Evolutionary conservation across 2,113 vertebrate species (phyloP).

Genomic region (Sclerurus mexicanus): DNA sequence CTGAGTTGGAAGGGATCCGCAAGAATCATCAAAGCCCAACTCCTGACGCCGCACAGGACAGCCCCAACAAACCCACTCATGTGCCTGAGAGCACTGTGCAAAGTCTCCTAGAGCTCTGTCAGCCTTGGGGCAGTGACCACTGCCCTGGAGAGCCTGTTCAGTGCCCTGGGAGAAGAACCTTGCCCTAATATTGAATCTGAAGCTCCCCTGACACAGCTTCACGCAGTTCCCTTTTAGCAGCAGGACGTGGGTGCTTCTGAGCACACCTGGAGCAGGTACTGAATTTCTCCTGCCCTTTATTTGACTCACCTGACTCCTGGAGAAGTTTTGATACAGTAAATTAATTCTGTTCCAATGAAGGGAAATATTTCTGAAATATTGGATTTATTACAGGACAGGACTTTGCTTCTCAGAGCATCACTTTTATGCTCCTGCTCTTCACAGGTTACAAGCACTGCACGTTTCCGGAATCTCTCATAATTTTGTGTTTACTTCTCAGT

Average conservation of each 20-base stretch:
- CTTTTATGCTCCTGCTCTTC: not conserved
- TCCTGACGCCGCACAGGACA: not conserved
- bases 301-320: not conserved
- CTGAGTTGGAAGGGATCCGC: not conserved
- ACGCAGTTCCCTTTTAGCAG: not conserved
- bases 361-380: not conserved
- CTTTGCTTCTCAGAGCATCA: not conserved
- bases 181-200: rapidly evolving
- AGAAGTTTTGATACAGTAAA: not conserved
- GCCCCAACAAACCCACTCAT: not conserved
- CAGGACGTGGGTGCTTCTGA: not conserved
- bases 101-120: not conserved
- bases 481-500: not conserved
- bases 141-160: not conserved
- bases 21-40: not conserved
- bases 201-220: not conserved
- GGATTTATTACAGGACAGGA: not conserved
- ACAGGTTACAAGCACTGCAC: not conserved
- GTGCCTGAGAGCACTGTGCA: not conserved
- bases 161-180: not conserved
- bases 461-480: not conserved
- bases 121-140: not conserved
- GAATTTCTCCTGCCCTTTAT: not conserved
- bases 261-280: not conserved
- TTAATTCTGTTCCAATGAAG: not conserved